Evolutionary conservation across 2,888 invertebrate species (phyloP), one percentile per base, ranked within the genome.

Genomic region (Empis stercorea): DNA sequence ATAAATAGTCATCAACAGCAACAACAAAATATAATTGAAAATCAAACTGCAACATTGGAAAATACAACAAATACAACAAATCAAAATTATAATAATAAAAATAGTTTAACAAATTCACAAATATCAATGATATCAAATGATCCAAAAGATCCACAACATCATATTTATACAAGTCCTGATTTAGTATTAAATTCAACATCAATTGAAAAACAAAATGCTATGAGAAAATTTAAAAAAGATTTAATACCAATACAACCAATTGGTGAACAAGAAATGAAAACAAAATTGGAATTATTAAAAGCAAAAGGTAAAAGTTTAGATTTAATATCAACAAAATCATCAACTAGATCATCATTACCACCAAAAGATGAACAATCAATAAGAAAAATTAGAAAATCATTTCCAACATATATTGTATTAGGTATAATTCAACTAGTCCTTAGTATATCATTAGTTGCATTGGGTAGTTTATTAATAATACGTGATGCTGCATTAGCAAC

Each of bases 121-220:
- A 63, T 62, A 11, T 61, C 62, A 4, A 66, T 65, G 52, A 55
- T 65, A 30, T 59, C 61, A 14, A 48, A 49, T 37, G 55, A 57
- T 16, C 55, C 52, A 36, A 54, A 52, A 46, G 66, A 65, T 55
- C 57, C 59, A 47, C 66, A 66, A 51, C 66, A 62, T 61, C 68
- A 67, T 49, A 67, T 67, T 42, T 67, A 67, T 51, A 66, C 66
- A 44, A 68, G 64, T 61, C 67, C 68, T 30, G 67, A 68, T 10
- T 65, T 67, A 42, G 34, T 51, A 16, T 15, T 40, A 9, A n/a
- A 13, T 13, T 17, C 38, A 17, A 7, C 10, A 23, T n/a, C 23
- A 38, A 16, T 32, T 16, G 15, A 37, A 14, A 44, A 48, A 27
- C 36, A 43, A 44, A 39, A 37, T 15, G 15, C 27, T n/a, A 40